These are phyloP conservation scores for Ecdyonurus torrentis DNA, from an alignment of 2,888 invertebrate genomes.

Conservation along the genomic window DNA sequence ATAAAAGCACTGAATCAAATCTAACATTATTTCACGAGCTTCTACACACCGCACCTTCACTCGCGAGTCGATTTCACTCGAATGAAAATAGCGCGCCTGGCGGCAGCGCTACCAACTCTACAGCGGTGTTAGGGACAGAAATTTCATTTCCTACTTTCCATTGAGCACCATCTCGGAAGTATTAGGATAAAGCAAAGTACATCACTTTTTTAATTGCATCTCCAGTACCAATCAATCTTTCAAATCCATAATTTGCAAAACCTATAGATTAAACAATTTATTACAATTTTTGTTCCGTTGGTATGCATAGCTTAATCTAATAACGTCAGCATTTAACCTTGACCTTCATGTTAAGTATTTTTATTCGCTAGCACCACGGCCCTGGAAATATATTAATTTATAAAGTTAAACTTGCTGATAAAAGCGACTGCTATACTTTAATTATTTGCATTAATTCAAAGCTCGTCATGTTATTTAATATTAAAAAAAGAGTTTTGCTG, in stretches of 20 bases:
- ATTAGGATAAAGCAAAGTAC: not conserved
- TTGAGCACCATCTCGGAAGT: not conserved
- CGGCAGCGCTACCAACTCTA: not conserved
- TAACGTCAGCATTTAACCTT: not conserved
- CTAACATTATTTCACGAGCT: not conserved
- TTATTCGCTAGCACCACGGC: not conserved
- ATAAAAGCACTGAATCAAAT: not conserved
- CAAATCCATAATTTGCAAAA: too few relatives aligned
- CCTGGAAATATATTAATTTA: not conserved
- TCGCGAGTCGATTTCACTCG: not conserved
- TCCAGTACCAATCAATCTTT: too few relatives aligned
- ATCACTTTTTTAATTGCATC: not conserved
- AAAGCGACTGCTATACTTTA: too few relatives aligned
- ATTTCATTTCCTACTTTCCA: not conserved
- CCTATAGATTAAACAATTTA: too few relatives aligned
- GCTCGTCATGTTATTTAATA: too few relatives aligned
- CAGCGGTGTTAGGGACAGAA: not conserved
- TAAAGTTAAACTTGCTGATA: too few relatives aligned
- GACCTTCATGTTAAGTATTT: not conserved
- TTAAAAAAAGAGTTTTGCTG: too few relatives aligned
- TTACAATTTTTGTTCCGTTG: not conserved
- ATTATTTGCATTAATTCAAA: too few relatives aligned
- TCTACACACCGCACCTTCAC: not conserved
- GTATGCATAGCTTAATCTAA: not conserved
- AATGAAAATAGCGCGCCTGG: conserved; percentile 3